Base-by-base conservation (phyloP, 1,140 invertebrate genomes). In the Colletes gigas region DNA sequence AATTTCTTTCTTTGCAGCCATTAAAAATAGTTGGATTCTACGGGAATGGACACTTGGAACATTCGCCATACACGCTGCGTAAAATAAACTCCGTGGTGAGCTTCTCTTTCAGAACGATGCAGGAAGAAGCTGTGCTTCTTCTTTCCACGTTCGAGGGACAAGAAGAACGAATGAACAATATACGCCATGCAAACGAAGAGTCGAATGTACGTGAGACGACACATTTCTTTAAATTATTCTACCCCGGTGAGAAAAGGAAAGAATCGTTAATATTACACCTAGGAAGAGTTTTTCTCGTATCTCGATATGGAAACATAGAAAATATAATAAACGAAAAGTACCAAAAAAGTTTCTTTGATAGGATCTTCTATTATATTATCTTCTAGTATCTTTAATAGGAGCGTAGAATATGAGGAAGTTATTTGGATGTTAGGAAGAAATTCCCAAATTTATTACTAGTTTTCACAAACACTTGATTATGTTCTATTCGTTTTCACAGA, bases 21-120 rank as follows among this genome's bases (percentile, higher is more conserved):
- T 90, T 95, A 21, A 93, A 93, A 84, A 94, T 95, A 67, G 96
- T 95, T 78, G 96, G 96, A 77, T 97, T 98, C 89, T 94, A 95
- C 74, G 97, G 97, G 8, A 94, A 96, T 75, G 97, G 97, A 0
- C 98, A 95, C 90, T 92, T 98, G 21, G 96, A 98, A 91, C 93
- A 97, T 73, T 92, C 94, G 0, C 95, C 96, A 0, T 95, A 95
- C 50, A 94, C 95, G 0, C 89, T 98, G 0, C 94, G 94, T 54
- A 96, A 95, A 87, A 96, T 94, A 83, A 94, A 87, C 0, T 93
- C 94, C 65, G 94, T 94, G 30, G 93, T 98, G 21, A 96, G 96
- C 12, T 94, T 98, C 63, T 96, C 97, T 6, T 98, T 98, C 91
- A 94, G 96, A 75, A 97, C 97, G 0, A 92, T 95, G 4, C 95